These are phyloP conservation scores for Drosophila sturtevanti DNA, from an alignment of 1,140 invertebrate species.

Conservation along the genomic window DNA sequence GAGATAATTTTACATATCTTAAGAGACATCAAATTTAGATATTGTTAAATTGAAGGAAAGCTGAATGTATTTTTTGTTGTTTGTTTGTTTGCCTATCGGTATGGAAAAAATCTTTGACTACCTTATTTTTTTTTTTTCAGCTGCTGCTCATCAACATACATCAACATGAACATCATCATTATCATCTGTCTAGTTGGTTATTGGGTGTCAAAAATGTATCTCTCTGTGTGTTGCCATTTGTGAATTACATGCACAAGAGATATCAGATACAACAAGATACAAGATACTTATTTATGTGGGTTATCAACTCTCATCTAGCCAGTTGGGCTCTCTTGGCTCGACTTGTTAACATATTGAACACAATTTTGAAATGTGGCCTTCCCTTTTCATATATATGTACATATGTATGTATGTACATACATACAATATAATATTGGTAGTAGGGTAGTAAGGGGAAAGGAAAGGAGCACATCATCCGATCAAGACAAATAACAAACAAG, in stretches of 20 bases:
- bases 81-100: background rate
- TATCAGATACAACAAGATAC: constrained; percentile 26
- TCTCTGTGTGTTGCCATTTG: constrained; percentile 24
- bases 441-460: too few species aligned
- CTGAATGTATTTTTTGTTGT: background rate
- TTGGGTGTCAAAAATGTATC: constrained; percentile 53
- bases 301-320: constrained; percentile 38
- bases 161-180: too few species aligned
- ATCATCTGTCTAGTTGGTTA: constrained; percentile 32
- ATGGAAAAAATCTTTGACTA: constrained; percentile 7
- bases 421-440: background rate
- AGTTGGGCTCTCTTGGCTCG: constrained; percentile 26
- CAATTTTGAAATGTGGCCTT: constrained; percentile 48
- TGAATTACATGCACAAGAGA: constrained; percentile 5
- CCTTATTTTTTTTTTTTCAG: constrained; percentile 33
- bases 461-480: constrained; percentile 7
- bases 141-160: background rate
- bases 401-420: too few species aligned
- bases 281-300: constrained; percentile 54
- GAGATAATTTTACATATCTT: background rate
- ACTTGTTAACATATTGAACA: constrained; percentile 69
- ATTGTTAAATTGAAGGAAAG: background rate
- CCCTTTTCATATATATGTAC: too few species aligned
- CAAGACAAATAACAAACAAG: constrained; percentile 32
- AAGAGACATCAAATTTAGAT: background rate